Percentiles rank a stretch among this genome's conserved stretches.
These are phyloP conservation scores for Alectoris magna DNA, from an alignment of 2,797 vertebrate genomes.

Conservation along the genomic window DNA sequence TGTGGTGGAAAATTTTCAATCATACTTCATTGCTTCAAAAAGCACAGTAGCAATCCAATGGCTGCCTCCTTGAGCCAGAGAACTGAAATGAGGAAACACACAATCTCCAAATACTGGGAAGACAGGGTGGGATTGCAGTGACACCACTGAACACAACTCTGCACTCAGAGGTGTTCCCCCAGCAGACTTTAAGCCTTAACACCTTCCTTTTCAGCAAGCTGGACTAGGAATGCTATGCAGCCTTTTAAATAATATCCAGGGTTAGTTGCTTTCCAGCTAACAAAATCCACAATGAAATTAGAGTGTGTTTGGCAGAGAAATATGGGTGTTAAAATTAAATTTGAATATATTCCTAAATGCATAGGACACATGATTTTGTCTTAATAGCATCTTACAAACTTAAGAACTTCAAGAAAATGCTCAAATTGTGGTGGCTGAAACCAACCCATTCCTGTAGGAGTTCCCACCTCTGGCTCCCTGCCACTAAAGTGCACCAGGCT, in stretches of 20 bases:
- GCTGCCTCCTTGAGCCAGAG: background rate
- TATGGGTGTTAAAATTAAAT: background rate
- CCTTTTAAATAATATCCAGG: background rate
- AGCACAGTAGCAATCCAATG: background rate
- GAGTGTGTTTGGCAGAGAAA: background rate
- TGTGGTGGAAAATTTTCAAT: background rate
- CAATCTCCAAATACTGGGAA: background rate
- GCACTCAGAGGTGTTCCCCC: background rate
- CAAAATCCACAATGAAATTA: background rate
- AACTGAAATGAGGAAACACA: background rate
- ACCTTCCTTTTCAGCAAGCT: background rate
- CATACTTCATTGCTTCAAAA: background rate
- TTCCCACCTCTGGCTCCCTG: background rate
- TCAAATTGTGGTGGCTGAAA: background rate
- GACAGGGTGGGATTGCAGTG: background rate
- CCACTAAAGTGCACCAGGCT: background rate
- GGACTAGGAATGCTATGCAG: background rate
- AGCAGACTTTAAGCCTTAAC: background rate
- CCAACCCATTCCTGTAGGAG: background rate
- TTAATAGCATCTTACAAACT: background rate
- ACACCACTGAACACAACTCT: background rate
- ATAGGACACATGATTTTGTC: background rate
- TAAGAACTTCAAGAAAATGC: background rate
- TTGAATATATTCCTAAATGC: background rate
- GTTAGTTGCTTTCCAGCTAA: background rate